Conservation (phyloP, 2,888 invertebrate species). For the Oxytorus armatus region DNA sequence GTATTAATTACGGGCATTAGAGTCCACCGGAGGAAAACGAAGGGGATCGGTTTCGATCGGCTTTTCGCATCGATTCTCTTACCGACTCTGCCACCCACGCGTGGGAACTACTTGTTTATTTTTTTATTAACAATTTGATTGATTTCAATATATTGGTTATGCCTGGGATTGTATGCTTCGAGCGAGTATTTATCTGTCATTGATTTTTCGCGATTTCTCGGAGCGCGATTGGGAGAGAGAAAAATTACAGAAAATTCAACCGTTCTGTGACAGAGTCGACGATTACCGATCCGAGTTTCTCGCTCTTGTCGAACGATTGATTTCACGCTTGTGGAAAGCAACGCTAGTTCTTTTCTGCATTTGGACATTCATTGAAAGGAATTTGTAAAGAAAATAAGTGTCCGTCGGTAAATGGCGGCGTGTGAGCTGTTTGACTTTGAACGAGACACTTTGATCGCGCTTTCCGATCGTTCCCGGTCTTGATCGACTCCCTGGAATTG, state of each 20-base stretch:
- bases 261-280: conserved; percentile 22
- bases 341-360: conserved; percentile 67
- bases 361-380: conserved; percentile 77
- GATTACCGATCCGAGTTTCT: too few relatives aligned
- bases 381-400: conserved; percentile 74
- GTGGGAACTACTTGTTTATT: conserved; percentile 52
- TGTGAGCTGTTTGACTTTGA: conserved; percentile 38
- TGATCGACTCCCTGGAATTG: conserved; percentile 74
- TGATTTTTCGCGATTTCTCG: too few relatives aligned
- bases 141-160: not conserved
- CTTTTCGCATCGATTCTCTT: conserved; percentile 41
- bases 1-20: conserved; percentile 80
- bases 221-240: not conserved
- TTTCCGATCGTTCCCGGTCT: conserved; percentile 55
- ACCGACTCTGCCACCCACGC: conserved; percentile 69
- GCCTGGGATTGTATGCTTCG: too few relatives aligned
- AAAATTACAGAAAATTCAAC: conserved; percentile 28
- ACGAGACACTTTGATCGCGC: conserved; percentile 18
- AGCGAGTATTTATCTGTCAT: too few relatives aligned
- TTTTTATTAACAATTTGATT: too few relatives aligned
- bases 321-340: too few relatives aligned
- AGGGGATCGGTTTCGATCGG: conserved; percentile 21
- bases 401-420: conserved; percentile 29
- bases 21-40: conserved; percentile 60
- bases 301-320: not conserved